Evolutionary conservation across 2,113 vertebrate species (phyloP), one percentile per base, ranked within the genome.

Genomic region (Columba livia): DNA sequence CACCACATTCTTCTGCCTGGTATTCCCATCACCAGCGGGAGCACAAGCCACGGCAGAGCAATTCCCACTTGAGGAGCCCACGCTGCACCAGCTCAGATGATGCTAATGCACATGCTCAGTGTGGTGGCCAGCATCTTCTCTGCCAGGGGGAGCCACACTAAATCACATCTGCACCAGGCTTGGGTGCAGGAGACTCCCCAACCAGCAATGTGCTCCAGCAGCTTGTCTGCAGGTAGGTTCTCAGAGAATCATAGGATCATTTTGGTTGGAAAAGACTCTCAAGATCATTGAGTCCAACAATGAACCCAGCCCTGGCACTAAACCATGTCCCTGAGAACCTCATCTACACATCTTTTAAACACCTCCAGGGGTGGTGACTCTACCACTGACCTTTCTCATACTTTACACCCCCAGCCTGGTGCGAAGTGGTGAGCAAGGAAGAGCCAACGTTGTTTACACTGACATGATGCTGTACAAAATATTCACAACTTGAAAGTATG

Each of bases 121-220:
- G 0, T 57, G 50, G 57, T 56, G 18, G 23, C 42, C 21, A 64
- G 50, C 6, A 3, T n/a, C 57, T 58, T 32, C 31, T 51, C 42
- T 64, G 42, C 32, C 16, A 53, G 44, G 7, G 10, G 3, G 44
- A 90, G 23, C 25, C 24, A 34, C 8, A 42, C 19, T 29, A 66
- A 19, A 54, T 8, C 9, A n/a, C 7, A 14, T 9, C 34, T 72
- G 23, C 32, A 67, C 25, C 47, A 61, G 28, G 36, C 12, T 47
- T 65, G 18, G 44, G 15, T 38, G 20, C 29, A 73, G 5, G 19
- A 31, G 20, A 73, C 3, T 5, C 16, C 36, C 24, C 2, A 3
- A 6, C 12, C n/a, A 47, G 32, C 36, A 58, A 53, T 2, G 11
- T 1, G 1, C 11, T 10, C 31, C 31, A 58, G 23, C 3, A 44